Conservation (phyloP, 2,797 vertebrate species). For the Smutsia gigantea region DNA sequence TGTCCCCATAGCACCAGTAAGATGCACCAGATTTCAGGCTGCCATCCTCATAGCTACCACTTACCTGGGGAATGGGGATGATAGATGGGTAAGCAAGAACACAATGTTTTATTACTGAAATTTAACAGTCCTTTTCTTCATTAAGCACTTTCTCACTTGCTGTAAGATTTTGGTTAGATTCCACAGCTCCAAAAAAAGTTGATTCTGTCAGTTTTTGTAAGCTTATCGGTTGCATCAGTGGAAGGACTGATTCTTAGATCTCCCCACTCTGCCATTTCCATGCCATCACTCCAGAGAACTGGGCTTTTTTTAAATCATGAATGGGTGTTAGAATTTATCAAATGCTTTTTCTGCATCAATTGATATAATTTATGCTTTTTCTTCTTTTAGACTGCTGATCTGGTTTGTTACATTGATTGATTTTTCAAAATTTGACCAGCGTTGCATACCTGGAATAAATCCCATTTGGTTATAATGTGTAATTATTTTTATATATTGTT, state of each 20-base stretch:
- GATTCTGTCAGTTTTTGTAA: background rate
- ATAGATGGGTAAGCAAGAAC: background rate
- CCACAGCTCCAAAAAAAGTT: background rate
- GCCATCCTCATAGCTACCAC: background rate
- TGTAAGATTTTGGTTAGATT: background rate
- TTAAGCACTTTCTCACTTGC: background rate
- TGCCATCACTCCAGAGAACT: background rate
- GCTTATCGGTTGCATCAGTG: background rate
- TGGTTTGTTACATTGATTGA: background rate
- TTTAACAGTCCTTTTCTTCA: background rate
- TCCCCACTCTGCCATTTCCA: background rate
- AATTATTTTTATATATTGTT: background rate
- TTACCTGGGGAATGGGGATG: background rate
- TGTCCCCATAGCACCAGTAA: background rate
- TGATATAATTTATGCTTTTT: background rate
- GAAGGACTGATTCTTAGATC: background rate
- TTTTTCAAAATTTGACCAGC: background rate
- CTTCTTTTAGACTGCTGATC: background rate
- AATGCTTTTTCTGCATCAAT: background rate
- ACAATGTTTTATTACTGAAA: background rate
- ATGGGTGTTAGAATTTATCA: background rate
- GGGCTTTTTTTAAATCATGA: background rate
- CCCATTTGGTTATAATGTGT: background rate
- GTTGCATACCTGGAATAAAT: background rate
- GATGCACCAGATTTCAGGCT: background rate